Evolutionary conservation across 53 echinoderm and acorn worm genomes (phyloP), one percentile per base, ranked within the genome.

Genomic region (Pentamera pediparva): DNA sequence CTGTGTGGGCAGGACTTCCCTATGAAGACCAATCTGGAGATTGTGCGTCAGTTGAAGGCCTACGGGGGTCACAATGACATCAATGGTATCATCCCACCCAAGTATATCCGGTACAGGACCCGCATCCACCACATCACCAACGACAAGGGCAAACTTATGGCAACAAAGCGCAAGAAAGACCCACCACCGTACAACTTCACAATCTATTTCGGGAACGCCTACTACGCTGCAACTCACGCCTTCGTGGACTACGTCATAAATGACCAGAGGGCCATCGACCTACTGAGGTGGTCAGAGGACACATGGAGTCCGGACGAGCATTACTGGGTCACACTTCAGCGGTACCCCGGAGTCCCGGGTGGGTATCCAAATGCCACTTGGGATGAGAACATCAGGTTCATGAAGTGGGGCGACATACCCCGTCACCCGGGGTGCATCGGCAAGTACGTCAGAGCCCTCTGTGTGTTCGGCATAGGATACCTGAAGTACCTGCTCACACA

Each of bases 1-100:
- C 47, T 95, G 13, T 95, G 89, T 34, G 90, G 83, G 6, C 95
- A 95, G 55, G 95, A 95, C 60, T 95, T 95, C 52, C 95, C 95
- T 9, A 38, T 95, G 28, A 95, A 94, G 40, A 95, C 95, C 33
- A 95, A 95, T 37, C 82, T 86, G n/a, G 94, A 93, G 60, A 90
- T 93, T 5, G 82, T 93, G 3, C 84, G 74, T 6, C 95, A 95
- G 49, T 33, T 95, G 21, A 79, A 85, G 39, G 82, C 80, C 25
- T 95, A 90, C 54, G 69, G 74, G 33, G 86, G 83, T 13, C 76
- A 79, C 29, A 95, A 95, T 39, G 95, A 95, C 48, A 90, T 95
- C 29, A 76, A 75, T 19, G 87, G 95, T 5, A 72, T 75, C 12
- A 64, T 86, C 7, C 90, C 83, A 30, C 77, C 83, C 27, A 28